Evolutionary conservation across 2,888 invertebrate species (phyloP).

Genomic region (Leptothorax acervorum): DNA sequence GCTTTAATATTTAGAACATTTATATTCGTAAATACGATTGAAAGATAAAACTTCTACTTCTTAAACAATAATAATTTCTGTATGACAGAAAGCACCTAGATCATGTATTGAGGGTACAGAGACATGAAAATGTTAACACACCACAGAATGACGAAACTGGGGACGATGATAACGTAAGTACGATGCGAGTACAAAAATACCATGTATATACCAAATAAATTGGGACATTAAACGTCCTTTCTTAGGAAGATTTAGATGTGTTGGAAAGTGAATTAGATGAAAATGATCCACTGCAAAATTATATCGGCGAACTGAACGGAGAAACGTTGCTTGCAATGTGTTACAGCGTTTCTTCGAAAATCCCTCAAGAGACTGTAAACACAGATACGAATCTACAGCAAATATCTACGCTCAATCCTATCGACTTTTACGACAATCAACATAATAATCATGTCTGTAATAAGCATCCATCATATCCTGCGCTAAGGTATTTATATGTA

Average conservation of each 20-base stretch:
- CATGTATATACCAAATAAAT: not conserved
- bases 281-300: slow-evolving; percentile 79
- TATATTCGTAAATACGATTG: not conserved
- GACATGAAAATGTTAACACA: slow-evolving; percentile 72
- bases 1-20: slow-evolving; percentile 1
- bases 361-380: slow-evolving; percentile 32
- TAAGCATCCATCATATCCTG: slow-evolving; percentile 33
- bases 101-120: slow-evolving; percentile 78
- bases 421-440: slow-evolving; percentile 15
- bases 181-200: not conserved
- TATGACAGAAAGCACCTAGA: slow-evolving; percentile 78
- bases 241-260: slow-evolving; percentile 80
- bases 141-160: slow-evolving; percentile 75
- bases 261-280: slow-evolving; percentile 82
- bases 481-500: slow-evolving; percentile 38
- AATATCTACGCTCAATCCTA: slow-evolving; percentile 17
- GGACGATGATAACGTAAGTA: slow-evolving; percentile 80
- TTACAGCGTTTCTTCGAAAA: slow-evolving; percentile 70
- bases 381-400: slow-evolving; percentile 11
- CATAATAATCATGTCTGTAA: slow-evolving; percentile 21
- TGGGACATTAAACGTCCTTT: not conserved
- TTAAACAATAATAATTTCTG: slow-evolving; percentile 23
- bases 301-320: slow-evolving; percentile 79
- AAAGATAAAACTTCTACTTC: not conserved
- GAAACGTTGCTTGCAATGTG: slow-evolving; percentile 79